A percentile compares a stretch with the other conserved stretches of the same genome.
Conservation (phyloP, 2,113 vertebrate genomes). For the Siphamia tubifer region DNA sequence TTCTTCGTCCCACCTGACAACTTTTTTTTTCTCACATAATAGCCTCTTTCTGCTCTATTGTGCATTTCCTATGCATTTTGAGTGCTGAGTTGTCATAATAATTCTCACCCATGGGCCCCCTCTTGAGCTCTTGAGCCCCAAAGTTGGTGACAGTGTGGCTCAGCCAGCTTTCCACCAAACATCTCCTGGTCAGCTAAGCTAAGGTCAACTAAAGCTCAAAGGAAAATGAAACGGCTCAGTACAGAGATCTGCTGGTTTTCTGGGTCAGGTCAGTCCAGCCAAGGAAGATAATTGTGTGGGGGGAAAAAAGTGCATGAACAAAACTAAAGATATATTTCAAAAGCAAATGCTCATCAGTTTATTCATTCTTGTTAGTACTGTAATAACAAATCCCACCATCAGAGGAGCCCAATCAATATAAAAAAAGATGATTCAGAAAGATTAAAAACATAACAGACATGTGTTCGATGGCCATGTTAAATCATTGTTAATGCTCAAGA, state of each 20-base stretch:
- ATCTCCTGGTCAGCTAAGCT: conserved; percentile 52
- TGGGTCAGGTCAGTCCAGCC: conserved; percentile 23
- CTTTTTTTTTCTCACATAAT: conserved; percentile 31
- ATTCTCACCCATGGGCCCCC: conserved; percentile 34
- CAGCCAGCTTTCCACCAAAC: conserved; percentile 47
- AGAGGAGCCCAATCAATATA: too few relatives aligned
- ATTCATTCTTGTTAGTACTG: not conserved
- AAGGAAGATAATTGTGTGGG: not conserved
- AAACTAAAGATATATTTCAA: not conserved
- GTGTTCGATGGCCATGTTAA: too few relatives aligned
- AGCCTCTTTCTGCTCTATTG: conserved; percentile 1
- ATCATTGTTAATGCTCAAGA: too few relatives aligned
- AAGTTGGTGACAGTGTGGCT: conserved; percentile 53
- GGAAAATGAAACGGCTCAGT: conserved; percentile 41
- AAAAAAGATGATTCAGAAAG: too few relatives aligned
- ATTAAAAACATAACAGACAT: too few relatives aligned
- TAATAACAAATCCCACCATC: too few relatives aligned
- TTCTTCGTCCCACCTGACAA: conserved; percentile 30
- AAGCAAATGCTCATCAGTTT: not conserved
- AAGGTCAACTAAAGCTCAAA: conserved; percentile 64
- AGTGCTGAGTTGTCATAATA: conserved; percentile 36
- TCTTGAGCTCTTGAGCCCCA: conserved; percentile 46
- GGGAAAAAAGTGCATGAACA: not conserved
- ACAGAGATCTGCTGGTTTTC: conserved; percentile 23
- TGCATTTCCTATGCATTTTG: conserved; percentile 31